Percentiles rank a stretch among this genome's conserved stretches.
Evolutionary conservation across 2,113 vertebrate species (phyloP).

Genomic region (Genyomyrus donnyi): DNA sequence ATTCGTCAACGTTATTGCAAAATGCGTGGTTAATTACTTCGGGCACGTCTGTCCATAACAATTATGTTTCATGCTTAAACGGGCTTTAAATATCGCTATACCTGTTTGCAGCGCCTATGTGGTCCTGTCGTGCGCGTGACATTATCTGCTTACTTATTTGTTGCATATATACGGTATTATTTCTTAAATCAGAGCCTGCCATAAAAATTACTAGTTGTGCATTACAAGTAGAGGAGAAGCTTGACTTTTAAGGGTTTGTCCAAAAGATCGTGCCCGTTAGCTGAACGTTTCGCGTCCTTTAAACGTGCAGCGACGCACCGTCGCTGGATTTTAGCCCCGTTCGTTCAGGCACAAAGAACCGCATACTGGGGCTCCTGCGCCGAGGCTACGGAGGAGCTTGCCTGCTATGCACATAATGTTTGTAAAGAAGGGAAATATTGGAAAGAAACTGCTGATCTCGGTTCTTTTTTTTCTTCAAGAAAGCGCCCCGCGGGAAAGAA

Average conservation of each 20-base stretch:
- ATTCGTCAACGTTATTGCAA: not conserved
- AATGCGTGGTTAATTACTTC: not conserved
- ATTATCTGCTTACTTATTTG: constrained; percentile 48
- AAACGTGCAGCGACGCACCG: not conserved
- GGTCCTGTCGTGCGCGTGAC: constrained; percentile 32
- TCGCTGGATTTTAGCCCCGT: constrained; percentile 29
- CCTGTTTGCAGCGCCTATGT: not conserved
- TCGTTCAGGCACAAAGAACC: constrained; percentile 46
- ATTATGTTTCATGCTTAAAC: not conserved
- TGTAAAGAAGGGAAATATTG: constrained; percentile 24
- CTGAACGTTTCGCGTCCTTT: not conserved
- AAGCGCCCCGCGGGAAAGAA: constrained; percentile 27
- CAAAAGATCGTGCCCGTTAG: not conserved
- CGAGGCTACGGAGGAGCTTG: constrained; percentile 12
- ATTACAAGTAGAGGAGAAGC: constrained; percentile 8
- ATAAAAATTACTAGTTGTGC: constrained; percentile 28
- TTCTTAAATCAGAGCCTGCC: constrained; percentile 41
- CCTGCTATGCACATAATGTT: constrained; percentile 20
- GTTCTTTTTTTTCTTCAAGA: constrained; percentile 14
- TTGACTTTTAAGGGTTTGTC: not conserved
- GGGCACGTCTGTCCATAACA: too few species aligned
- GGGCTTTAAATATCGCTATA: not conserved
- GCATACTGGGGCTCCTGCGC: constrained; percentile 20
- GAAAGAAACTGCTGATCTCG: constrained; percentile 34
- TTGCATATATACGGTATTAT: constrained; percentile 42